phyloP scores from a whole-genome alignment of 2,888 invertebrate genomes.

The Euphydryas editha region DNA sequence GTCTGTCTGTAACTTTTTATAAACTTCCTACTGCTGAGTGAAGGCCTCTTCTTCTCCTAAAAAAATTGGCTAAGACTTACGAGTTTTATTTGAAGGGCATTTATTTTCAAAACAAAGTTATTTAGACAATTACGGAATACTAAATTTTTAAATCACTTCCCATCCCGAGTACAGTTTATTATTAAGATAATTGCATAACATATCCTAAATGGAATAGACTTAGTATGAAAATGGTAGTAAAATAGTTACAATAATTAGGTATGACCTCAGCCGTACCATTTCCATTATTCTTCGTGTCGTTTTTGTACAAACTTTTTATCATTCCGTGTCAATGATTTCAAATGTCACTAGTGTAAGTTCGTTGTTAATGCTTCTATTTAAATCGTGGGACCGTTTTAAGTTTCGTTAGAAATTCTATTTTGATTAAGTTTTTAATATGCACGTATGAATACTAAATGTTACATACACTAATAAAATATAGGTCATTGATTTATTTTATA shows the following conservation, averaged over 20 bases:
- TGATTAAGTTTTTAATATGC: neutral
- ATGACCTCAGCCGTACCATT: neutral
- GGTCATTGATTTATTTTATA: no score
- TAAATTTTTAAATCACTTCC: neutral
- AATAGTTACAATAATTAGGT: neutral
- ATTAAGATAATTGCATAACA: neutral
- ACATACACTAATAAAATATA: no score
- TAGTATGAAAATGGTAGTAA: neutral
- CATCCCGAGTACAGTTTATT: neutral
- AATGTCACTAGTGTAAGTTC: conserved; percentile 5
- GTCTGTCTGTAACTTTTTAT: no score
- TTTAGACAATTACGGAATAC: no score
- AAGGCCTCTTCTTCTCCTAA: no score
- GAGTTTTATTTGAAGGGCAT: no score
- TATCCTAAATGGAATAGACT: neutral
- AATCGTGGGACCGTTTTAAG: conserved; percentile 19
- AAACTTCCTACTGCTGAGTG: no score
- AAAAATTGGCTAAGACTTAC: no score
- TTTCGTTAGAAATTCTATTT: conserved; percentile 18
- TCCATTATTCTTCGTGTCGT: neutral
- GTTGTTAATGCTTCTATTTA: conserved; percentile 14
- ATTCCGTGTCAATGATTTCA: conserved; percentile 14
- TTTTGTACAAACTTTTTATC: conserved; percentile 18
- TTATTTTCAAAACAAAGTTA: no score
- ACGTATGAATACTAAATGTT: neutral